These are phyloP conservation scores for Brachypodius melanocephalos DNA, from an alignment of 2,113 vertebrate genomes.

Conservation along the genomic window DNA sequence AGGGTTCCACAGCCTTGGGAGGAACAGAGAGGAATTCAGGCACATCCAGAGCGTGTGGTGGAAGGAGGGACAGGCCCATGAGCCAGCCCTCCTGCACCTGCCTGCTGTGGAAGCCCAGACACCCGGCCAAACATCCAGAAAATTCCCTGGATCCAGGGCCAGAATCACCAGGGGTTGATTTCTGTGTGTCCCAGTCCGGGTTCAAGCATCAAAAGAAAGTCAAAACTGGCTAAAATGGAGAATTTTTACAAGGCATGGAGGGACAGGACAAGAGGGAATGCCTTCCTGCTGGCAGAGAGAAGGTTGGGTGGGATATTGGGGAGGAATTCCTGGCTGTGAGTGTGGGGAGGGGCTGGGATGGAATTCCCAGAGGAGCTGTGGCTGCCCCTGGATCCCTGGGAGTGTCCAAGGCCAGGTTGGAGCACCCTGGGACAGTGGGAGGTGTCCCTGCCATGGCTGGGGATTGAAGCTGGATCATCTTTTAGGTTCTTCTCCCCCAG, in stretches of 20 bases:
- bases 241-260: neutral
- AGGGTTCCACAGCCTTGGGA: neutral
- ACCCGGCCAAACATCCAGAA: neutral
- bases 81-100: neutral
- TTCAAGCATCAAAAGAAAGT: neutral
- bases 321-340: neutral
- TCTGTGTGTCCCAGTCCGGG: neutral
- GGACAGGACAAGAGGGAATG: neutral
- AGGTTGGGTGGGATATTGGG: neutral
- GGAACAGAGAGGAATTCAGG: neutral
- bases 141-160: neutral
- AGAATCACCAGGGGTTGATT: neutral
- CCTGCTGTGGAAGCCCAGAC: neutral
- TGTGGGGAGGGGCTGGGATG: neutral
- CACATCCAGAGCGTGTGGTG: neutral
- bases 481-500: neutral
- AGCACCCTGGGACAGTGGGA: fast-evolving
- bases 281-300: neutral
- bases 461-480: neutral
- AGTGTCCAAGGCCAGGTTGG: neutral
- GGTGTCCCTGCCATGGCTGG: neutral
- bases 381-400: neutral
- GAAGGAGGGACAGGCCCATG: neutral
- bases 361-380: neutral
- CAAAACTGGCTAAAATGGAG: neutral